A percentile compares a stretch with the other conserved stretches of the same genome.
Conservation (phyloP, 2,888 invertebrate genomes). For the Drepana falcataria region DNA sequence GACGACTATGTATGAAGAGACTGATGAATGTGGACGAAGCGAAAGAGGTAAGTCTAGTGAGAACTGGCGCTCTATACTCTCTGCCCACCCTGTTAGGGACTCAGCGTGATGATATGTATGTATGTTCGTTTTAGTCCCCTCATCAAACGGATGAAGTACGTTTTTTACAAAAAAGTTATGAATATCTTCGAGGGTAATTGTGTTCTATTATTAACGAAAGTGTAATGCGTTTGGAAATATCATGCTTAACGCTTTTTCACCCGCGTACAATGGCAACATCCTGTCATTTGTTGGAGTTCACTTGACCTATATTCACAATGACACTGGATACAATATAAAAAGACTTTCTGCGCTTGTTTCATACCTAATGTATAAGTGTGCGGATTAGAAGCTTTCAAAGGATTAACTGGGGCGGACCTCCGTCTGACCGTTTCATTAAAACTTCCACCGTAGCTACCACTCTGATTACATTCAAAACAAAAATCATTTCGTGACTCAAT, state of each 20-base stretch:
- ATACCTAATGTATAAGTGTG: conserved; percentile 37
- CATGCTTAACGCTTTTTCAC: background rate
- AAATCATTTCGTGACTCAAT: conserved; percentile 44
- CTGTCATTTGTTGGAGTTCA: conserved; percentile 2
- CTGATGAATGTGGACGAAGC: no score
- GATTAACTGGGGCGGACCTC: conserved; percentile 54
- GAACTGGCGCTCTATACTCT: no score
- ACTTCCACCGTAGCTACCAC: conserved; percentile 34
- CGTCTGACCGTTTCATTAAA: conserved; percentile 57
- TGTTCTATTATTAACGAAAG: background rate
- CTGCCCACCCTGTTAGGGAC: no score
- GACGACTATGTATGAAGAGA: no score
- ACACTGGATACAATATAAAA: conserved; percentile 29
- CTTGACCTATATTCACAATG: conserved; percentile 25
- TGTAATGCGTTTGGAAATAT: background rate
- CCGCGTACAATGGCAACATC: background rate
- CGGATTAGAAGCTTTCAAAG: conserved; percentile 59
- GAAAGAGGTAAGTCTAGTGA: no score
- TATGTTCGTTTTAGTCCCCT: no score
- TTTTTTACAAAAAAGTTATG: no score
- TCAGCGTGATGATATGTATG: no score
- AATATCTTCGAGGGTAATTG: no score
- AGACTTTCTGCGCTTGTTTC: conserved; percentile 30
- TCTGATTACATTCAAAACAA: conserved; percentile 48
- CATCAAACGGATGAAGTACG: no score